A percentile compares a stretch with the other conserved stretches of the same genome.
Conservation (phyloP, 2,797 vertebrate genomes). For the Myotis pilosus region DNA sequence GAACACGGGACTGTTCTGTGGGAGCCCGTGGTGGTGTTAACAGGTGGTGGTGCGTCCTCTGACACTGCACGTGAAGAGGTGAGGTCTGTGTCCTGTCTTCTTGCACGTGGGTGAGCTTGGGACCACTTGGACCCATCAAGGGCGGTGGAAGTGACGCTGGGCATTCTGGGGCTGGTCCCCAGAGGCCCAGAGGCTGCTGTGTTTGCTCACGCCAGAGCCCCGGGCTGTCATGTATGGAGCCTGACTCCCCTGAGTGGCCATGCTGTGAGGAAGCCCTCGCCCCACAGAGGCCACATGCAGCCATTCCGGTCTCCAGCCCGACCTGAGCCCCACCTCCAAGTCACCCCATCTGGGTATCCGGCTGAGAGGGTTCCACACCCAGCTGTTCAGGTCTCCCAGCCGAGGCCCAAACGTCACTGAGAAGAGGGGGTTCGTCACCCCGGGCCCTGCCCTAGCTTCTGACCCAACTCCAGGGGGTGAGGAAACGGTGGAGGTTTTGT, state of each 20-base stretch:
- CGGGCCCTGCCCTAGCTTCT: rapidly evolving
- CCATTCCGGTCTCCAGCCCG: rapidly evolving
- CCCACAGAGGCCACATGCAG: rapidly evolving
- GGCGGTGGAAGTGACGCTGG: rapidly evolving
- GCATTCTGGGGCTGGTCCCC: rapidly evolving
- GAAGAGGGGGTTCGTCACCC: rapidly evolving
- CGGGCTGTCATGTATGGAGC: rapidly evolving
- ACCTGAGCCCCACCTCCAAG: background rate
- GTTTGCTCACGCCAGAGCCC: background rate
- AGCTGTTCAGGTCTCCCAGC: background rate
- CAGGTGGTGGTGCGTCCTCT: rapidly evolving
- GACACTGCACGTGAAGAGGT: rapidly evolving
- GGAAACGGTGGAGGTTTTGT: background rate
- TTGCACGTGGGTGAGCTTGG: rapidly evolving
- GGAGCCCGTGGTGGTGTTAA: background rate
- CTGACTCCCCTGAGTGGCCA: background rate
- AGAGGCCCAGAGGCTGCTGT: rapidly evolving
- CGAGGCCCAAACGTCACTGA: rapidly evolving
- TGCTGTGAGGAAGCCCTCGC: background rate
- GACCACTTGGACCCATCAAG: rapidly evolving
- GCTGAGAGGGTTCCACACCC: rapidly evolving
- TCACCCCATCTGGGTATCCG: background rate
- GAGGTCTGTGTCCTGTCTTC: no score
- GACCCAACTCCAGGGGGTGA: background rate
- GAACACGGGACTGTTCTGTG: rapidly evolving